These are phyloP conservation scores for Enteromius paludinosus DNA, from an alignment of 2,797 vertebrate genomes.

Conservation along the genomic window DNA sequence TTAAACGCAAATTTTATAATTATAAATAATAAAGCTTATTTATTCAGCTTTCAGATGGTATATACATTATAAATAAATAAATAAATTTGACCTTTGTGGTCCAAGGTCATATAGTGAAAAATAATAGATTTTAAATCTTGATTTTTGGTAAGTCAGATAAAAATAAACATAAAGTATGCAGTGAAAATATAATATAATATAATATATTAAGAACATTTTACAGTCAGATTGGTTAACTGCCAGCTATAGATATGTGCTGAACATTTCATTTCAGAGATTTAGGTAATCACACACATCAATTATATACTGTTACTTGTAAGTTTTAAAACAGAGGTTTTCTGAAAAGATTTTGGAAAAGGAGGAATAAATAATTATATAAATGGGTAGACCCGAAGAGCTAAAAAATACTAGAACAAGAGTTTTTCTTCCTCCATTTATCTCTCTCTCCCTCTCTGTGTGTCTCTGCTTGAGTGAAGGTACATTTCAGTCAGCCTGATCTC, in stretches of 20 bases:
- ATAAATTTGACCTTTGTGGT: no score
- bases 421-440: conserved; percentile 11
- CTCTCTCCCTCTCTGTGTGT: neutral
- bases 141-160: neutral
- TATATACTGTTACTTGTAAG: neutral
- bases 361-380: neutral
- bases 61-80: no score
- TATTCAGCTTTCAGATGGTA: no score
- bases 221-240: neutral
- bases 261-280: neutral
- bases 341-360: neutral
- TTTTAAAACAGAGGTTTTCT: neutral
- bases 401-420: neutral
- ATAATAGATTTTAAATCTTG: neutral
- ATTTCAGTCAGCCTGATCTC: conserved; percentile 58
- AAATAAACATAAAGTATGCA: neutral
- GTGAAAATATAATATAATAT: neutral
- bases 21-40: no score
- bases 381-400: conserved; percentile 1
- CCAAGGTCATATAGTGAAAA: no score
- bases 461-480: conserved; percentile 47
- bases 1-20: no score
- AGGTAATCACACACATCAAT: neutral
- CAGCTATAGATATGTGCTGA: neutral
- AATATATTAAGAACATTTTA: neutral